Conservation (phyloP, 2,888 invertebrate genomes). For the Iselma pallidipennis region DNA sequence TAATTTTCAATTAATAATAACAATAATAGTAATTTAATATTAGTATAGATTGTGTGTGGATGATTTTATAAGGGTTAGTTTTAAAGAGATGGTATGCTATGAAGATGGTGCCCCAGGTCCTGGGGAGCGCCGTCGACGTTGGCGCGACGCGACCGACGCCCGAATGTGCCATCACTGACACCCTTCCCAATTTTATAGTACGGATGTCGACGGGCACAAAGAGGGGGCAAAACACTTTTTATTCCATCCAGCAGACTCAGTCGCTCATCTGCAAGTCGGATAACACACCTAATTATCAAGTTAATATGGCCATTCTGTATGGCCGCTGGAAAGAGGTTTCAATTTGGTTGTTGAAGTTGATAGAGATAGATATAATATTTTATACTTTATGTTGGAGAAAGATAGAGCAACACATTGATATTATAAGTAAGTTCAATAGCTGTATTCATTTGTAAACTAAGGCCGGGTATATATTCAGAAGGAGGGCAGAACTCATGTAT, state of each 20-base stretch:
- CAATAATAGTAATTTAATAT: background rate
- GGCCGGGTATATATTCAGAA: constrained; percentile 56
- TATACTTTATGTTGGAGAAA: constrained; percentile 44
- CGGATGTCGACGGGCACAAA: constrained; percentile 52
- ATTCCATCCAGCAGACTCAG: constrained; percentile 70
- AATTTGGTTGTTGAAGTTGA: constrained; percentile 54
- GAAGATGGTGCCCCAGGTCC: constrained; percentile 28
- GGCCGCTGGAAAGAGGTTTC: constrained; percentile 60
- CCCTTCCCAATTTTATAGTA: constrained; percentile 57
- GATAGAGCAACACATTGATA: constrained; percentile 64
- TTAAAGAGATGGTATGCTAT: constrained; percentile 4
- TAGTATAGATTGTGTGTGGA: background rate
- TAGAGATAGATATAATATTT: constrained; percentile 51
- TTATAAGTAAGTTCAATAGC: constrained; percentile 74
- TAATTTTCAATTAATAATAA: background rate
- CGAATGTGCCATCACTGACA: constrained; percentile 57
- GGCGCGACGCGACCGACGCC: constrained; percentile 53
- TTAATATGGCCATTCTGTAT: constrained; percentile 82
- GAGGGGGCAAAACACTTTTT: constrained; percentile 71
- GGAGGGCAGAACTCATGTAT: constrained; percentile 61
- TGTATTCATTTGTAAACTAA: constrained; percentile 73
- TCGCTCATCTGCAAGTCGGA: constrained; percentile 87
- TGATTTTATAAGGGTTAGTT: background rate
- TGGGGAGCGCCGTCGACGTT: constrained; percentile 31
- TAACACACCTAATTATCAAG: constrained; percentile 90